These are phyloP conservation scores for Pyrgilauda ruficollis DNA, from an alignment of 2,113 vertebrate genomes.

Conservation along the genomic window DNA sequence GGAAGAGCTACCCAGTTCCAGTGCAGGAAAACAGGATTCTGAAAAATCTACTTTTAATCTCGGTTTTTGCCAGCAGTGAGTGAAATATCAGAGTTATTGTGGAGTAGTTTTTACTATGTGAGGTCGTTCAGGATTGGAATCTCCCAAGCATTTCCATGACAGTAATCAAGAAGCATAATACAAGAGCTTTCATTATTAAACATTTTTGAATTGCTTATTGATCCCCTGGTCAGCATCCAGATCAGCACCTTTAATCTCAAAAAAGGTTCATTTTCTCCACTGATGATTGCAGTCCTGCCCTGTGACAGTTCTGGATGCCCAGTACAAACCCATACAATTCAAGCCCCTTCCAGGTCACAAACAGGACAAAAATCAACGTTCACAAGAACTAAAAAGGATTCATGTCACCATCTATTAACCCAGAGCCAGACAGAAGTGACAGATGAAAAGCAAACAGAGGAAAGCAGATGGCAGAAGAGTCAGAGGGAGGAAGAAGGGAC, in stretches of 20 bases:
- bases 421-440: constrained; percentile 47
- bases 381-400: constrained; percentile 3
- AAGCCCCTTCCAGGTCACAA: constrained; percentile 24
- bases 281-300: background rate
- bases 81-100: background rate
- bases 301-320: background rate
- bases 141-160: background rate
- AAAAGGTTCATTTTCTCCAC: background rate
- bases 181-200: background rate
- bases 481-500: constrained; percentile 58
- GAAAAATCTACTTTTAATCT: background rate
- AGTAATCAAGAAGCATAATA: background rate
- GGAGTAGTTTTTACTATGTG: background rate
- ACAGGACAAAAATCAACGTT: background rate
- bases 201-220: background rate
- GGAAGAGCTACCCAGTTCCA: background rate
- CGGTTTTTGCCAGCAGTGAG: background rate
- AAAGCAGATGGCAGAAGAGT: constrained; percentile 71
- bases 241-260: background rate
- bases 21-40: background rate
- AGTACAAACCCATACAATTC: background rate
- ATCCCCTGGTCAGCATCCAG: too few relatives aligned
- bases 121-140: background rate
- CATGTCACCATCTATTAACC: constrained; percentile 8
- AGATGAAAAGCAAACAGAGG: constrained; percentile 65